Conservation (phyloP, 2,888 invertebrate species). For the Helleia helle region DNA sequence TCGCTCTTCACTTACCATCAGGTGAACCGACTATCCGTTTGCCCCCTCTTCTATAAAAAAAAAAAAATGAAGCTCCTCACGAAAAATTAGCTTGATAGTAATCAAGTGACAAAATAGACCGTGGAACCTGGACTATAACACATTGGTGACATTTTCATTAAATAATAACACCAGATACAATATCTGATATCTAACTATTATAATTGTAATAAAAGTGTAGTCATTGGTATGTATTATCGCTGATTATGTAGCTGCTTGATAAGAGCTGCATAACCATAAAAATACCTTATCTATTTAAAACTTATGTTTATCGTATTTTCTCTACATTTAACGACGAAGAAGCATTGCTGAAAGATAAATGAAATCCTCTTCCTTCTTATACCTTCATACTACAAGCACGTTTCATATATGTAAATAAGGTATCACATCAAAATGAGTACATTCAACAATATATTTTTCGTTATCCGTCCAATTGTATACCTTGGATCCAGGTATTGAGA, state of each 20-base stretch:
- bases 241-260: neutral
- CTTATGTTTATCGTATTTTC: slow-evolving; percentile 6
- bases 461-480: slow-evolving; percentile 81
- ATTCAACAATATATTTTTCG: slow-evolving; percentile 6
- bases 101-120: no score
- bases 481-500: slow-evolving; percentile 91
- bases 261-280: neutral
- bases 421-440: neutral
- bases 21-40: no score
- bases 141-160: no score
- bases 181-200: neutral
- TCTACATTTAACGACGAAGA: neutral
- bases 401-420: no score
- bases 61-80: no score
- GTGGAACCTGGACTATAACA: no score
- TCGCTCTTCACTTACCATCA: no score
- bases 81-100: no score
- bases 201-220: neutral
- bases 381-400: slow-evolving; percentile 4
- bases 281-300: slow-evolving; percentile 9
- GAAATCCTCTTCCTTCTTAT: slow-evolving; percentile 1
- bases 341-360: slow-evolving; percentile 1
- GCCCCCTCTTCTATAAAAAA: no score
- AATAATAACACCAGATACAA: neutral
- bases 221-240: slow-evolving; percentile 2